Evolutionary conservation across 1,140 invertebrate species (phyloP).

Genomic region (Pseudomyrmex sp.): DNA sequence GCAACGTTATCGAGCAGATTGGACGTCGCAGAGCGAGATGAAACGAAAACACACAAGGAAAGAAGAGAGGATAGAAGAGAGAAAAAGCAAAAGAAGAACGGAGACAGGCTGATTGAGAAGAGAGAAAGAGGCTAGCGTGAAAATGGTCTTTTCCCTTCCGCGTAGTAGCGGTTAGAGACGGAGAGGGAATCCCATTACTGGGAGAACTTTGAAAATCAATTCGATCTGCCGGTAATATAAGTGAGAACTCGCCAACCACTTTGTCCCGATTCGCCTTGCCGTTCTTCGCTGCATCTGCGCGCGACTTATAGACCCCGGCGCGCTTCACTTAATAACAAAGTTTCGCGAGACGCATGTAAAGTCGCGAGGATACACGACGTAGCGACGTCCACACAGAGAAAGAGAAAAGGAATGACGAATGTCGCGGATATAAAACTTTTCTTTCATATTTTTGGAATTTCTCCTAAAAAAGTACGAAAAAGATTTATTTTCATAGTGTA

Average conservation of each 20-base stretch:
- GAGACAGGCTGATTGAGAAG: constrained; percentile 31
- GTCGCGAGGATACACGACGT: constrained; percentile 56
- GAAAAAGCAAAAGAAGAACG: background rate
- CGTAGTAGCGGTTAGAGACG: constrained; percentile 21
- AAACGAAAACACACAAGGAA: constrained; percentile 39
- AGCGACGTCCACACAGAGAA: constrained; percentile 19
- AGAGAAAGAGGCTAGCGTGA: background rate
- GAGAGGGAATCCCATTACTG: constrained; percentile 62
- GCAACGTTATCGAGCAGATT: constrained; percentile 18
- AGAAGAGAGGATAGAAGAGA: background rate
- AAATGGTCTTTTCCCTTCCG: constrained; percentile 57
- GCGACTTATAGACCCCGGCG: constrained; percentile 69
- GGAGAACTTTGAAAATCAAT: constrained; percentile 71
- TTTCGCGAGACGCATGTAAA: constrained; percentile 60
- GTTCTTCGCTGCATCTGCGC: constrained; percentile 41
- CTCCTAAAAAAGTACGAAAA: constrained; percentile 66
- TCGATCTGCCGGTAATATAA: constrained; percentile 64
- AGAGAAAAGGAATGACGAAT: background rate
- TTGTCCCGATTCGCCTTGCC: constrained; percentile 40
- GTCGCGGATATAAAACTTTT: background rate
- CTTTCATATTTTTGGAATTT: constrained; percentile 14
- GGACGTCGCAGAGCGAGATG: constrained; percentile 40
- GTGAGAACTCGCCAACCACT: constrained; percentile 57
- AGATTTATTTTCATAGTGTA: constrained; percentile 63
- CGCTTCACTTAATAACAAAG: constrained; percentile 77